These are phyloP conservation scores for Scartelaos histophorus DNA, from an alignment of 2,113 vertebrate species.

Conservation along the genomic window DNA sequence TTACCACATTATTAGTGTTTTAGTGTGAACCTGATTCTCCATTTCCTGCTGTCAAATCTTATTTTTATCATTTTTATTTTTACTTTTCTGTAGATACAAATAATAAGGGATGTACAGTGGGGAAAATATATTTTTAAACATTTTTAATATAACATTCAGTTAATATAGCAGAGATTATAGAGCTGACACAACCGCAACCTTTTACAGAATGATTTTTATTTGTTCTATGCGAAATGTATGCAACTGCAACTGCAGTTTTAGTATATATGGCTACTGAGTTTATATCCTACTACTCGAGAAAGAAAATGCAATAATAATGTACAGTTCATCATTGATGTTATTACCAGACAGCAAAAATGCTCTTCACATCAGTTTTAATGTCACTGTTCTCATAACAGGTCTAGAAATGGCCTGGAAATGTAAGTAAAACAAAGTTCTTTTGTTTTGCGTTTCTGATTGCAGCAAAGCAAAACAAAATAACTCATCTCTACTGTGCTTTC, in stretches of 20 bases:
- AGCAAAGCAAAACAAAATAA: not conserved
- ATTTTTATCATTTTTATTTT: not conserved
- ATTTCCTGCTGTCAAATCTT: not conserved
- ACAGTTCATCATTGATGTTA: not conserved
- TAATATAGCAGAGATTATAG: slow-evolving; percentile 6
- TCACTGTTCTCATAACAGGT: not conserved
- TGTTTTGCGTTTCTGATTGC: not conserved
- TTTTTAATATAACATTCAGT: not conserved
- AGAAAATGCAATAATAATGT: not conserved
- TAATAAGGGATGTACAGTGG: slow-evolving; percentile 35
- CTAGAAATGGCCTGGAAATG: not conserved
- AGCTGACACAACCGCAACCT: not conserved
- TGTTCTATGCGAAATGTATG: not conserved
- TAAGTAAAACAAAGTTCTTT: not conserved
- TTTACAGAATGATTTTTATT: not conserved
- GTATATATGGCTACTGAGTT: not conserved
- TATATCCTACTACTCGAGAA: not conserved
- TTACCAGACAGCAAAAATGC: not conserved
- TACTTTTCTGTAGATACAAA: slow-evolving; percentile 10
- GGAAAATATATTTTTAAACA: slow-evolving; percentile 12
- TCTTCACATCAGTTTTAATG: not conserved
- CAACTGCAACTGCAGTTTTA: not conserved
- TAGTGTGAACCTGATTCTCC: not conserved
- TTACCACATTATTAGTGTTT: not conserved
- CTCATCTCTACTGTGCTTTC: not conserved